Percentiles rank a stretch among this genome's conserved stretches.
Evolutionary conservation across 2,888 invertebrate genomes (phyloP).

Genomic region (Lycaena phlaeas): DNA sequence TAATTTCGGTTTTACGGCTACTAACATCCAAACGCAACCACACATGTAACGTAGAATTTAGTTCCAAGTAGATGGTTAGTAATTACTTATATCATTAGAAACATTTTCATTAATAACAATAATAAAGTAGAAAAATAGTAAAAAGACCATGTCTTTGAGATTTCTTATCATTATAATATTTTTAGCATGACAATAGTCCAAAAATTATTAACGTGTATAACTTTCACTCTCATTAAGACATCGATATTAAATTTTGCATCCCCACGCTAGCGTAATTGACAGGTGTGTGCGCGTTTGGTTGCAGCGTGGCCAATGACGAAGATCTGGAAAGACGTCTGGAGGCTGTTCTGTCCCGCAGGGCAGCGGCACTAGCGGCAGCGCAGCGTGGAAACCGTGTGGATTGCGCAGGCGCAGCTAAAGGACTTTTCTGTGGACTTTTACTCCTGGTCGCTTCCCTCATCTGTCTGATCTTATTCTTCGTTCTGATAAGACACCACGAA

Average conservation of each 20-base stretch:
- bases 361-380: constrained; percentile 88
- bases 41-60: no score
- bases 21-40: no score
- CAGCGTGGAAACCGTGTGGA: constrained; percentile 89
- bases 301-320: constrained; percentile 78
- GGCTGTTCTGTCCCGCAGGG: constrained; percentile 89
- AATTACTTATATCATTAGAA: no score
- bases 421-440: constrained; percentile 92
- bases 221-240: not conserved
- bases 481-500: constrained; percentile 89
- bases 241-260: constrained; percentile 2
- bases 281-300: constrained; percentile 59
- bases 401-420: constrained; percentile 95
- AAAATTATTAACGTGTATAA: no score
- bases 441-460: constrained; percentile 92
- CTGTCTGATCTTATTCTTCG: constrained; percentile 96
- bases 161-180: no score
- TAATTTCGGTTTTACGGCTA: no score
- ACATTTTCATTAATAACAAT: no score
- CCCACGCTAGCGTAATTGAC: constrained; percentile 34
- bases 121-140: no score
- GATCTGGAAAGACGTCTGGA: constrained; percentile 91
- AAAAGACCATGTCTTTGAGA: no score
- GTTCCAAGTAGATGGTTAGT: no score
- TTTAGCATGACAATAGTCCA: no score